Base-by-base conservation (phyloP, 2,888 invertebrate genomes). In the Labia minor region DNA sequence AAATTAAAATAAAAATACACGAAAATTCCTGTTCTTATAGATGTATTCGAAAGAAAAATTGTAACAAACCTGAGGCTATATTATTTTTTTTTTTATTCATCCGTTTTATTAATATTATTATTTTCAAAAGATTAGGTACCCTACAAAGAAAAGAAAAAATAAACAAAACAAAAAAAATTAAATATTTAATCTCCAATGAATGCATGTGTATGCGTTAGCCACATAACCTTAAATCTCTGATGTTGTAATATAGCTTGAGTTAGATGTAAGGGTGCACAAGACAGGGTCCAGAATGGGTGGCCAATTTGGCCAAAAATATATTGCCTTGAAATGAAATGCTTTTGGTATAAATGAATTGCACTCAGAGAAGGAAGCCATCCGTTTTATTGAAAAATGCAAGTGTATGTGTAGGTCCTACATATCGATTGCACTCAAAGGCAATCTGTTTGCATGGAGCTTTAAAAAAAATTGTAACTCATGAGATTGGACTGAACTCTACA, bases 191-290 rank as follows among this genome's bases (percentile, higher is more conserved):
- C 49, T 49, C 3, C 3, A 49, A 49, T 49, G 49, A 14, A 49
- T 49, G 49, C 49, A 49, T 49, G 49, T 49, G 49, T 49, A 49
- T 49, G 49, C 49, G 49, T 49, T 49, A 49, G 49, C 49, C 49
- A 49, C 49, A 16, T 49, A 8, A 49, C 49, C 49, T 49, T 49
- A 49, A 49, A 8, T 8, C 49, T 49, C 49, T 49, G 49, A 49
- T 49, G 49, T 49, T 49, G 49, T 49, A n/a, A n/a, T n/a, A n/a
- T n/a, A 49, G 49, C 49, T 49, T 49, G 49, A 49, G 49, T 49
- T 49, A 49, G 49, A 49, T 49, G n/a, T 49, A 49, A 49, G 49
- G 49, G 49, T 49, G 49, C 49, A 49, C 49, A 49, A 49, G 49
- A 49, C 49, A 49, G 49, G 49, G 49, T 49, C 49, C 49, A 49